Percentiles rank a stretch among this genome's conserved stretches.
These are phyloP conservation scores for Harpegnathos saltator DNA, from an alignment of 1,140 invertebrate species.

Conservation along the genomic window DNA sequence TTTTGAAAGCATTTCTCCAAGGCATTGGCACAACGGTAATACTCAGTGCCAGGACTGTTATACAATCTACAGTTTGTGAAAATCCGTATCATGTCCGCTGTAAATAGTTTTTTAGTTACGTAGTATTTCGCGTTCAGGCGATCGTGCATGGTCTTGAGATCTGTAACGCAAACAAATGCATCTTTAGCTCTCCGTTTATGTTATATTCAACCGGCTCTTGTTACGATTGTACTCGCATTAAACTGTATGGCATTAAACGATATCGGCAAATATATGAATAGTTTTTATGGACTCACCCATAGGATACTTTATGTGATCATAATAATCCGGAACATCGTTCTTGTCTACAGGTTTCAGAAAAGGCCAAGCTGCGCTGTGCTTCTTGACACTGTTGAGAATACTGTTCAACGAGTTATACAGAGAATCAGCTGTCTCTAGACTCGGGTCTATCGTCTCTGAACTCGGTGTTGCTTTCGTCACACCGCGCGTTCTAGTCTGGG, in stretches of 20 bases:
- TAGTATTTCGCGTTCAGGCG: conserved; percentile 94
- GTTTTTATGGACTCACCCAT: conserved; percentile 92
- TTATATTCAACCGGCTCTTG: neutral
- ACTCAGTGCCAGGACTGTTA: conserved; percentile 97
- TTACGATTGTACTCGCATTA: neutral
- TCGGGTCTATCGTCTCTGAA: conserved; percentile 85
- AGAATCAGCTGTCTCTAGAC: conserved; percentile 89
- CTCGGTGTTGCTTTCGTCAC: conserved; percentile 89
- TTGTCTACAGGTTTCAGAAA: conserved; percentile 97
- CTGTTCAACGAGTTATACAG: conserved; percentile 90
- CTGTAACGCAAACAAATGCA: conserved; percentile 84
- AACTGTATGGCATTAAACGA: no score
- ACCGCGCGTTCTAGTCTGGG: conserved; percentile 87
- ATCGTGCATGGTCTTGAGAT: conserved; percentile 95
- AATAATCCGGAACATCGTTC: conserved; percentile 97
- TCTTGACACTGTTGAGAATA: conserved; percentile 93
- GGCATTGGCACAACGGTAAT: conserved; percentile 96
- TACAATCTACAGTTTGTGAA: conserved; percentile 98
- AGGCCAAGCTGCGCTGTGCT: conserved; percentile 96
- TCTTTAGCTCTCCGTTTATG: neutral
- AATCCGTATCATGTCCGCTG: conserved; percentile 97
- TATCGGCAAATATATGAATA: neutral
- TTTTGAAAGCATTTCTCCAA: conserved; percentile 98
- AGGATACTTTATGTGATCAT: conserved; percentile 98
- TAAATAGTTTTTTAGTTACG: conserved; percentile 94